Evolutionary conservation across 1,140 invertebrate species (phyloP).

Genomic region (Drosophila sucinea): DNA sequence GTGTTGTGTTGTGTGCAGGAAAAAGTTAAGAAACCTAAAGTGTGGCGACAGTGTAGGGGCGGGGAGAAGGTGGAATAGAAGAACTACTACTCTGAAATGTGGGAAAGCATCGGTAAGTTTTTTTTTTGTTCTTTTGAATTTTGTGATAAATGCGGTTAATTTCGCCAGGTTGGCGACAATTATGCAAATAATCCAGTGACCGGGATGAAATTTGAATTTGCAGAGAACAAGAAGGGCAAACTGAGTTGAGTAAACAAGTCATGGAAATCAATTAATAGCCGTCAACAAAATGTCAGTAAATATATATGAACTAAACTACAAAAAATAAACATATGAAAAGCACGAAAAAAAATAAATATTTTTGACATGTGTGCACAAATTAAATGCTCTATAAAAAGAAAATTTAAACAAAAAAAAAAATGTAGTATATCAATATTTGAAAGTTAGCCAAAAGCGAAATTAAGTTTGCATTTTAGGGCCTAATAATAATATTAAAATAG

Average conservation of each 20-base stretch:
- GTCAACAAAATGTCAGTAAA: slow-evolving; percentile 38
- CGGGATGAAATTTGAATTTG: not conserved
- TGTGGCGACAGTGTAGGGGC: too few species aligned
- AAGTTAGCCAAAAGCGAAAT: too few species aligned
- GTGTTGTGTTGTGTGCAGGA: slow-evolving; percentile 20
- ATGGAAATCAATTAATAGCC: slow-evolving; percentile 58
- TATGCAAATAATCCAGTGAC: slow-evolving; percentile 54
- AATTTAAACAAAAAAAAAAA: too few species aligned
- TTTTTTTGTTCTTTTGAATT: slow-evolving; percentile 20
- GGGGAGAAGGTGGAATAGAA: too few species aligned
- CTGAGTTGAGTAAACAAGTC: slow-evolving; percentile 36
- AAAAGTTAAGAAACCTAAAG: slow-evolving; percentile 36
- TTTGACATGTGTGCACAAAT: not conserved
- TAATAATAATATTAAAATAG: too few species aligned
- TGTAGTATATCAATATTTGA: too few species aligned
- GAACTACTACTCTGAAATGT: too few species aligned
- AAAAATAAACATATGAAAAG: slow-evolving; percentile 3
- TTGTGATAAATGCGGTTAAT: slow-evolving; percentile 70
- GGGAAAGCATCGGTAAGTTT: slow-evolving; percentile 7
- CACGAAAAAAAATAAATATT: not conserved
- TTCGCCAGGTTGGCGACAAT: slow-evolving; percentile 56
- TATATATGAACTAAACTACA: slow-evolving; percentile 19
- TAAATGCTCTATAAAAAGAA: not conserved
- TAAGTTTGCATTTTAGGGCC: too few species aligned
- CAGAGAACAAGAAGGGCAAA: not conserved